Base-by-base conservation (phyloP, 37 sponge, comb jelly and placozoan genomes). In the Crambe crambe region DNA sequence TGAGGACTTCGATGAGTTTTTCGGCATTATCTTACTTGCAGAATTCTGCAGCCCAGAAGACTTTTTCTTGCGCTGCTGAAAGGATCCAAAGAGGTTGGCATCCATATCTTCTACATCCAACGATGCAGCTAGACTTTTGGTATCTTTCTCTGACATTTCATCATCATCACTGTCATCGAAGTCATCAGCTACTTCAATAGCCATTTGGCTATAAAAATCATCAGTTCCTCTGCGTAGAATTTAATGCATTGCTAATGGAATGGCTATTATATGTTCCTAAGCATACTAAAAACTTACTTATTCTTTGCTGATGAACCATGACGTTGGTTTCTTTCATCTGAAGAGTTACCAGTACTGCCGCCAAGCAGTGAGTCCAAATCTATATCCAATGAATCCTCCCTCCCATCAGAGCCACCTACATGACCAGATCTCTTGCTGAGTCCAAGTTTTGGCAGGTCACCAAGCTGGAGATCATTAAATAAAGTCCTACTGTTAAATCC, bases 21-120 rank as follows among this genome's bases (percentile, higher is more conserved):
- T n/a, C n/a, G n/a, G n/a, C n/a, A n/a, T n/a, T n/a, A n/a, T n/a
- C n/a, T n/a, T n/a, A n/a, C n/a, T n/a, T n/a, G n/a, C n/a, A n/a
- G n/a, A n/a, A n/a, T n/a, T n/a, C n/a, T n/a, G n/a, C n/a, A n/a
- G n/a, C n/a, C n/a, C n/a, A n/a, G n/a, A n/a, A n/a, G n/a, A n/a
- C n/a, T n/a, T n/a, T 22, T 65, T 65, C 35, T 30, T 65, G 17
- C 31, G 2, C 64, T 70, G 78, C 23, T 42, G 63, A 15, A 88
- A 80, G 12, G 85, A 80, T 23, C 78, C 66, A 57, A 92, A 92
- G 34, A 89, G 64, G 63, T 59, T 74, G 0, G 68, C 74, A 26
- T 92, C 93, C 79, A 92, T 79, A 37, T 88, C 83, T 73, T 92
- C 90, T 0, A 92, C 37, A 41, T 85, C 75, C 42, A 79, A 29